phyloP scores from a whole-genome alignment of 2,888 invertebrate genomes.

The Acronicta leporina region DNA sequence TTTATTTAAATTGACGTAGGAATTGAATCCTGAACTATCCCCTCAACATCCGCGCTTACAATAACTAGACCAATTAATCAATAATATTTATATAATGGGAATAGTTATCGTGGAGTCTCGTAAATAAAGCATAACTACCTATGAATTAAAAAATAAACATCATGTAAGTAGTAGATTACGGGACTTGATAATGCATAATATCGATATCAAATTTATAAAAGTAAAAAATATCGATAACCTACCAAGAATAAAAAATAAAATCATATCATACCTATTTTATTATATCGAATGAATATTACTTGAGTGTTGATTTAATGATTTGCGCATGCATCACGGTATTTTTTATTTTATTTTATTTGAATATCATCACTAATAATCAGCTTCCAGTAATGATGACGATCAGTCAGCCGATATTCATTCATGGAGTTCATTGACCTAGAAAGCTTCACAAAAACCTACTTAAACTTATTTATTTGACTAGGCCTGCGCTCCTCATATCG shows the following conservation, averaged over 20 bases:
- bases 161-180: too few species aligned
- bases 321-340: slow-evolving; percentile 37
- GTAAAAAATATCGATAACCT: background rate
- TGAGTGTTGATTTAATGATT: slow-evolving; percentile 49
- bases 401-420: slow-evolving; percentile 55
- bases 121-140: too few species aligned
- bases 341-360: slow-evolving; percentile 61
- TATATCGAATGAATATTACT: slow-evolving; percentile 17
- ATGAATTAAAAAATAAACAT: too few species aligned
- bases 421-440: slow-evolving; percentile 60
- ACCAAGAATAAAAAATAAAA: background rate
- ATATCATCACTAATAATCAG: slow-evolving; percentile 69
- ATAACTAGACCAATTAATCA: too few species aligned
- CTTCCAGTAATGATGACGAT: slow-evolving; percentile 54
- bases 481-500: slow-evolving; percentile 42
- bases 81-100: too few species aligned
- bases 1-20: background rate
- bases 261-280: slow-evolving; percentile 12
- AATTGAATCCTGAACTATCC: too few species aligned
- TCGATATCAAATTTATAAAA: background rate
- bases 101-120: too few species aligned
- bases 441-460: slow-evolving; percentile 35
- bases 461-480: slow-evolving; percentile 47
- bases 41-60: too few species aligned
- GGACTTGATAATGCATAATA: slow-evolving; percentile 7